Conservation (phyloP, 2,113 vertebrate genomes). For the Hymenochirus boettgeri region DNA sequence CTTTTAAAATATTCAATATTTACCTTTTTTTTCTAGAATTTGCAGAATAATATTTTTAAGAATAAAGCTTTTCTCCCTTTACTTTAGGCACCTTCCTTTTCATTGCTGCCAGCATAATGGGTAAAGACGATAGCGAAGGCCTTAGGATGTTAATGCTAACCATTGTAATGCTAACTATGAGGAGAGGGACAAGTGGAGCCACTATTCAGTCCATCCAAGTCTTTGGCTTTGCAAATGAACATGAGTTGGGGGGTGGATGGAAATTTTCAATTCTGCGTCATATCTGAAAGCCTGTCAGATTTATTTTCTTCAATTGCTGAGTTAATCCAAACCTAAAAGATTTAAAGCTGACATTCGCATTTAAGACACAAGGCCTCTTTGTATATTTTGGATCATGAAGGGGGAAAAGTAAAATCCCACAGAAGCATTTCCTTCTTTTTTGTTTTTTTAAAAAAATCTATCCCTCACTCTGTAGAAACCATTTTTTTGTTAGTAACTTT, state of each 20-base stretch:
- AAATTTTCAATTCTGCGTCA: constrained; percentile 64
- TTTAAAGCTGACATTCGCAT: constrained; percentile 74
- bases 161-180: constrained; percentile 82
- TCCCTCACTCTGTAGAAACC: constrained; percentile 63
- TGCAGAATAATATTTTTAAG: not conserved
- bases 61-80: constrained; percentile 4
- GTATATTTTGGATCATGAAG: constrained; percentile 68
- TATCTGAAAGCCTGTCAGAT: constrained; percentile 84
- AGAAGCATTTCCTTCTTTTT: constrained; percentile 82
- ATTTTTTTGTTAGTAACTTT: constrained; percentile 74
- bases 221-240: constrained; percentile 73
- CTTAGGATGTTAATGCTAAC: constrained; percentile 72
- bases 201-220: constrained; percentile 65
- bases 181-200: constrained; percentile 60
- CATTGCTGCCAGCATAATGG: constrained; percentile 55
- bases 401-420: constrained; percentile 68
- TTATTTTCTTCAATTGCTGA: constrained; percentile 64
- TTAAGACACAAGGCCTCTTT: constrained; percentile 77
- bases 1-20: not conserved
- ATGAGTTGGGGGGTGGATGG: constrained; percentile 57
- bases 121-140: constrained; percentile 61
- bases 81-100: constrained; percentile 54
- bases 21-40: constrained; percentile 3
- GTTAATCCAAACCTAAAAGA: constrained; percentile 80
- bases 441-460: constrained; percentile 69